Evolutionary conservation across 30 jellyfish, hydroid and myxozoan species (phyloP), one percentile per base, ranked within the genome.

Genomic region (Mastigias papua): DNA sequence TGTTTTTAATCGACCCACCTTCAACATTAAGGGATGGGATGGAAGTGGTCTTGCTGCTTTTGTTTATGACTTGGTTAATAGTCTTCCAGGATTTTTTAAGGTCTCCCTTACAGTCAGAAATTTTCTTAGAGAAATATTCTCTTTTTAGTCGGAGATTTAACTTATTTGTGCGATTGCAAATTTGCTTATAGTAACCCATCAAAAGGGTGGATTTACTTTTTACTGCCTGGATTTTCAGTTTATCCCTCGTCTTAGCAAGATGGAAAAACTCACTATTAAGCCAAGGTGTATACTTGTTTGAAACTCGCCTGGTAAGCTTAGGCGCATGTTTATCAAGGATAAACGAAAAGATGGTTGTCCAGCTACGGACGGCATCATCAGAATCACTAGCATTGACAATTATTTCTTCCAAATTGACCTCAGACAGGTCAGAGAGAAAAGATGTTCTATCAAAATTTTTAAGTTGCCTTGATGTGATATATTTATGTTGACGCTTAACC

Each of bases 311-410:
- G 28, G 74, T 50, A 6, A 49, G 61, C 29, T 22, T 48, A 0
- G 76, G 60, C 5, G 87, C 74, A 76, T 76, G 76, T 31, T 76
- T 76, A 25, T 76, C 87, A 48, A 74, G 37, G 51, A 76, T 48
- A 23, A 51, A 61, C 33, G 87, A 48, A 1, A 76, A 51, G 48
- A 74, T 35, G 70, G 35, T n/a, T 35, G 86, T 74, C 48, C 48
- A 74, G 50, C 63, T 74, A 32, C 72, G 35, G 51, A 74, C 86
- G 23, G 73, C 46, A n/a, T 74, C 86, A 25, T 46, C 48, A 22
- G 26, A 21, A 27, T 74, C 84, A 11, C 22, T n/a, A 27, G 71
- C 84, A 33, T 72, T 33, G 34, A 6, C 37, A 4, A 74, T 22
- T 25, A 74, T 8, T 74, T 46, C 73, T 27, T 74, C 48, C 86